Conservation (phyloP, 2,888 invertebrate species). For the Pseudolycoriella hygida region DNA sequence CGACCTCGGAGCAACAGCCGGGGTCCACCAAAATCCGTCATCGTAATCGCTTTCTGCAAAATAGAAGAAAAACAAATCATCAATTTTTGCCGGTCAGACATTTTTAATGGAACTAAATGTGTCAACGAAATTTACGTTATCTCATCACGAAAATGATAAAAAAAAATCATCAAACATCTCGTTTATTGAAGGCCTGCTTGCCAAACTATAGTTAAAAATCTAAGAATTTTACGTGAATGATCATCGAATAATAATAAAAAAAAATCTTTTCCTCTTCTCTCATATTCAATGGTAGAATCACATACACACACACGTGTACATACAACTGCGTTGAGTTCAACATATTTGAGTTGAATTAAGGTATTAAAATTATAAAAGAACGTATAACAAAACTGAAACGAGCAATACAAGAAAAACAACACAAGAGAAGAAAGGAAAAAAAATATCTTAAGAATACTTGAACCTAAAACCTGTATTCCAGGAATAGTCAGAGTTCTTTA, state of each 20-base stretch:
- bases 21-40: slow-evolving; percentile 45
- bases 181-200: too few species aligned
- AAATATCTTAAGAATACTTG: slow-evolving; percentile 2
- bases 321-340: background rate
- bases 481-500: slow-evolving; percentile 4
- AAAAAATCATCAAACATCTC: too few species aligned
- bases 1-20: slow-evolving; percentile 32
- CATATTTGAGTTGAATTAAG: background rate
- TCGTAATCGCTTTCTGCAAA: slow-evolving; percentile 43
- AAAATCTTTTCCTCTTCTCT: too few species aligned
- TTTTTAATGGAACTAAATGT: too few species aligned
- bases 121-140: background rate
- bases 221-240: too few species aligned
- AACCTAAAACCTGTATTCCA: slow-evolving; percentile 10
- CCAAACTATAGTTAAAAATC: too few species aligned
- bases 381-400: background rate
- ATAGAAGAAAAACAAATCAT: slow-evolving; percentile 14
- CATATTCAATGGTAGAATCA: too few species aligned
- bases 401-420: background rate
- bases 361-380: background rate
- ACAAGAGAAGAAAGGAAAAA: slow-evolving; percentile 1
- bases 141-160: too few species aligned
- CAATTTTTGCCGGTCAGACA: background rate
- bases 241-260: too few species aligned
- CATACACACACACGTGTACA: too few species aligned